Conservation (phyloP, 2,888 invertebrate genomes). For the Itoplectis maculator region DNA sequence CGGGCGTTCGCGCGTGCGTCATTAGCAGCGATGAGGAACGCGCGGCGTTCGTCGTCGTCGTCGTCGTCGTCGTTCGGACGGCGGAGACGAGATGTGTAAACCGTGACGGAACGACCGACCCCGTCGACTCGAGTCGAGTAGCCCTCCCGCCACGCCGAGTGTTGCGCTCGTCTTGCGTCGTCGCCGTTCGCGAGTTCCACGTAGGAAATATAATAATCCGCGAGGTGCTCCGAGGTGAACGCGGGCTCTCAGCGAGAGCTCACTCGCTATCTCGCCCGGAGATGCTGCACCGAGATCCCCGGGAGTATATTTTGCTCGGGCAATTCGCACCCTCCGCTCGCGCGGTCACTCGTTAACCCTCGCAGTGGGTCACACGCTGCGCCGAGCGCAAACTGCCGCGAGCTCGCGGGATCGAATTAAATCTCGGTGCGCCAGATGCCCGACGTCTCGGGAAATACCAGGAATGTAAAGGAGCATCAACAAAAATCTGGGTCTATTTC, state of each 20-base stretch:
- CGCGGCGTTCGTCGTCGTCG: no score
- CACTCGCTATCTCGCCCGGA: slow-evolving; percentile 1
- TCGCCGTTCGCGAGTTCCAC: slow-evolving; percentile 44
- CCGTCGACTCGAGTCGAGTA: slow-evolving; percentile 41
- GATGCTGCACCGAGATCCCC: slow-evolving; percentile 30
- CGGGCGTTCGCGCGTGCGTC: slow-evolving; percentile 66
- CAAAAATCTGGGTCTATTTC: not conserved
- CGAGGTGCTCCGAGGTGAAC: not conserved
- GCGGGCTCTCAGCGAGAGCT: no score
- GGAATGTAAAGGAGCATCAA: not conserved
- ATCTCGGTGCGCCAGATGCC: slow-evolving; percentile 49
- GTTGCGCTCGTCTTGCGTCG: slow-evolving; percentile 20
- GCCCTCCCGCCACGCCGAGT: slow-evolving; percentile 63
- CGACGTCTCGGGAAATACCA: not conserved
- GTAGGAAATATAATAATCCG: slow-evolving; percentile 54
- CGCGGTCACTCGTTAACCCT: slow-evolving; percentile 73
- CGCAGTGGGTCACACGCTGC: slow-evolving; percentile 75
- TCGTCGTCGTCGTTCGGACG: not conserved
- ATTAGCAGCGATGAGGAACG: slow-evolving; percentile 63
- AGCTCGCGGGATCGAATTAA: slow-evolving; percentile 66
- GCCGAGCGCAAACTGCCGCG: slow-evolving; percentile 72
- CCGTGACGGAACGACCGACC: slow-evolving; percentile 63
- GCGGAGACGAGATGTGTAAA: slow-evolving; percentile 61
- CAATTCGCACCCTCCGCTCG: slow-evolving; percentile 58
- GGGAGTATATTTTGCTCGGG: slow-evolving; percentile 31